phyloP scores from a whole-genome alignment of 2,888 invertebrate genomes.

The Tipula helvola region DNA sequence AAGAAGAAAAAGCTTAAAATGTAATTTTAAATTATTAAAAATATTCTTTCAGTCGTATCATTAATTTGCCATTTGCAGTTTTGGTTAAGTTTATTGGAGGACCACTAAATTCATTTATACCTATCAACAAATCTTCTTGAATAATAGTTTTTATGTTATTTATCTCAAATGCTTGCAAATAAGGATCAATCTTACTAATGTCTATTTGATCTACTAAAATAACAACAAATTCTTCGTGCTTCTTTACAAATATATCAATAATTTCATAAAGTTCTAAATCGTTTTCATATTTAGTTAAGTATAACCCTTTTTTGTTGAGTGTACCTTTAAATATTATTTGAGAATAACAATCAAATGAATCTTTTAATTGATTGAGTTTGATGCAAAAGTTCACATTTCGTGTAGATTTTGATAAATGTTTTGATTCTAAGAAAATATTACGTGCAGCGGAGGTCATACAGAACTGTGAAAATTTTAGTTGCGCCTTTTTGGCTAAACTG shows the following conservation, averaged over 20 bases:
- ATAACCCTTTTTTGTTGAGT: not conserved
- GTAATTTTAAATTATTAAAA: too few species aligned
- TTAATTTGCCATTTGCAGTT: not conserved
- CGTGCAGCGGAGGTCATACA: not conserved
- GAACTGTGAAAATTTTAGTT: not conserved
- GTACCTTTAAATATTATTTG: not conserved
- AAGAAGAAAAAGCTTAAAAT: too few species aligned
- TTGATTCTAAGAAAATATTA: not conserved
- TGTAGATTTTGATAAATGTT: not conserved
- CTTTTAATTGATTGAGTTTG: not conserved
- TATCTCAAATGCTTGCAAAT: not conserved
- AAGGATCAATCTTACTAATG: not conserved
- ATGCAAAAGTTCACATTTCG: not conserved
- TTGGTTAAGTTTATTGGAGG: not conserved
- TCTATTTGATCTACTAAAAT: not conserved
- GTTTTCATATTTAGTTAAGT: too few species aligned
- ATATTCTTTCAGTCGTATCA: too few species aligned
- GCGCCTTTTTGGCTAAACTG: not conserved
- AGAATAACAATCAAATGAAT: not conserved
- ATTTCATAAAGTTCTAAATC: too few species aligned
- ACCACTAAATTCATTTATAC: not conserved
- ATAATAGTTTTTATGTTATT: too few species aligned
- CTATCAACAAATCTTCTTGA: too few species aligned
- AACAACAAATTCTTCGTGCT: too few species aligned
- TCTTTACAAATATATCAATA: too few species aligned